These are phyloP conservation scores for Morelia viridis DNA, from an alignment of 2,797 vertebrate genomes.

Conservation along the genomic window DNA sequence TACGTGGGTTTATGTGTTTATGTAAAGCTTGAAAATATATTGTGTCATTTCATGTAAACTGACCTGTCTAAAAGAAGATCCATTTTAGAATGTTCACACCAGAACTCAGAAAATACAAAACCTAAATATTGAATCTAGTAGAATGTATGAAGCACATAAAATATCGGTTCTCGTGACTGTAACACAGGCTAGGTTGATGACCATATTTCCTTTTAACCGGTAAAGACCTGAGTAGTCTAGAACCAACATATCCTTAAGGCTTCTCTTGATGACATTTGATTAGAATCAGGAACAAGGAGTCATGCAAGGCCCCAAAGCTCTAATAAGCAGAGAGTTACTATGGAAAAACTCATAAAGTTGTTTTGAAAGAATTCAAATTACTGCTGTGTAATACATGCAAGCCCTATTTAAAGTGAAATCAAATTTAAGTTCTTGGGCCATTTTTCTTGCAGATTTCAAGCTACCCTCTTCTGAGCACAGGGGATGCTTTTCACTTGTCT, in stretches of 20 bases:
- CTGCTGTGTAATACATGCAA: no score
- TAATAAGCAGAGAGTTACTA: background rate
- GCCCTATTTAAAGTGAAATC: no score
- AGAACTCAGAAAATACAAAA: background rate
- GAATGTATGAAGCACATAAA: background rate
- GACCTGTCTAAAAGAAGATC: no score
- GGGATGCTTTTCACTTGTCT: no score
- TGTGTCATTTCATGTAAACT: no score
- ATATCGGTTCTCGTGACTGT: background rate
- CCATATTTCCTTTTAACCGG: background rate
- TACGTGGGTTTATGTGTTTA: background rate
- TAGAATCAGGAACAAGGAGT: no score
- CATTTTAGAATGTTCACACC: background rate
- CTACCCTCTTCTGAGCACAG: no score
- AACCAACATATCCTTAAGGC: background rate
- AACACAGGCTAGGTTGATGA: background rate
- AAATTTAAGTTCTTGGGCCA: no score
- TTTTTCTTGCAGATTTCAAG: no score
- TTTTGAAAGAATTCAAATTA: no score
- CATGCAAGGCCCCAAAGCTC: background rate
- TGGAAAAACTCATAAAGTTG: no score
- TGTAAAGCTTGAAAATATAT: background rate
- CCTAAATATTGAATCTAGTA: background rate
- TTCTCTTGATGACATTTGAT: no score
- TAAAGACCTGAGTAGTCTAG: background rate